Evolutionary conservation across 2,113 vertebrate species (phyloP).

Genomic region (Ailurus styani): DNA sequence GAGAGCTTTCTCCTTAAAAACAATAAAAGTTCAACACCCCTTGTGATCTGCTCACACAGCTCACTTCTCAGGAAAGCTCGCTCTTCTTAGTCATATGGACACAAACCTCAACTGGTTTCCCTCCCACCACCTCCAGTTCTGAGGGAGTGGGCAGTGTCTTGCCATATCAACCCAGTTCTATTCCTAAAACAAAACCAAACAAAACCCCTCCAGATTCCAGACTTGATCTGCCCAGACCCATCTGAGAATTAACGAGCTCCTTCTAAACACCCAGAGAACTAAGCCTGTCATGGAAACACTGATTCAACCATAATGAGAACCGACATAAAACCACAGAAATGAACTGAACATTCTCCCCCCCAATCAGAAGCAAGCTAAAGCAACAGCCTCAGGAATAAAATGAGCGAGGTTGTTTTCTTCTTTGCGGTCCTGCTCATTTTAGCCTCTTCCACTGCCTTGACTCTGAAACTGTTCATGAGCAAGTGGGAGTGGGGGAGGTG

Average conservation of each 20-base stretch:
- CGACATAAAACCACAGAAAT: constrained; percentile 53
- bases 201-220: not conserved
- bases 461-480: not conserved
- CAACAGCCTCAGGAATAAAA: not conserved
- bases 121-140: not conserved
- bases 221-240: not conserved
- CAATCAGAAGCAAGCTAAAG: not conserved
- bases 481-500: not conserved
- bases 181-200: not conserved
- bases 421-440: constrained; percentile 9
- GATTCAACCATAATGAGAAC: constrained; percentile 53
- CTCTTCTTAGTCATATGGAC: not conserved
- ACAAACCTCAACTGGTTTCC: not conserved
- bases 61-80: not conserved
- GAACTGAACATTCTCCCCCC: constrained; percentile 29
- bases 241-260: not conserved
- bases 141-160: not conserved
- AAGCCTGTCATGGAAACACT: constrained; percentile 59
- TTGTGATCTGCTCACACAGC: not conserved
- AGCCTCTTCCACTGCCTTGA: not conserved
- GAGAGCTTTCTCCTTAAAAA: not conserved
- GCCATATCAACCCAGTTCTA: not conserved
- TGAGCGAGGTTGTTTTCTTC: not conserved
- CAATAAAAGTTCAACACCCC: not conserved
- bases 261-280: constrained; percentile 26